These are phyloP conservation scores for Pimephales promelas DNA, from an alignment of 2,113 vertebrate genomes.

Conservation along the genomic window DNA sequence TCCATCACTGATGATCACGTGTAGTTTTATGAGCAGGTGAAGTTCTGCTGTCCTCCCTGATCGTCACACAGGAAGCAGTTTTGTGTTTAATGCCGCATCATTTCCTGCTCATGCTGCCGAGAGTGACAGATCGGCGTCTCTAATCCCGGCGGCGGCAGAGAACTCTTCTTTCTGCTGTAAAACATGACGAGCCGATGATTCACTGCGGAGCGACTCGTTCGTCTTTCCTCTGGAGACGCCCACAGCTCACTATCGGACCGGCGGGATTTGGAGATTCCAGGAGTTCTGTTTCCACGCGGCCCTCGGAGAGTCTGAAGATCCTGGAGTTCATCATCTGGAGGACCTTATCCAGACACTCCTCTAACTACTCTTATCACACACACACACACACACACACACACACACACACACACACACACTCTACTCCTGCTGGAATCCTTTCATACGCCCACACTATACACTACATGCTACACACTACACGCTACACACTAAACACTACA, in stretches of 20 bases:
- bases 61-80: neutral
- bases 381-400: constrained; percentile 21
- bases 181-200: neutral
- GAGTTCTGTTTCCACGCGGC: neutral
- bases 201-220: neutral
- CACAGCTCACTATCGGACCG: neutral
- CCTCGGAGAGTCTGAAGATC: neutral
- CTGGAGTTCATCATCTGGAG: constrained; percentile 7
- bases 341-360: neutral
- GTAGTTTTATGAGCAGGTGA: neutral
- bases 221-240: neutral
- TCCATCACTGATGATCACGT: neutral
- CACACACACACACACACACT: constrained; percentile 21
- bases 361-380: neutral
- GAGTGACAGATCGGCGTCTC: neutral
- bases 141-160: neutral
- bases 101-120: neutral
- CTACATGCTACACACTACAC: fast-evolving
- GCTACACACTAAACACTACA: fast-evolving
- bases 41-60: neutral
- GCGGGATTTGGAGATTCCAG: neutral
- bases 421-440: neutral
- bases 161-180: neutral
- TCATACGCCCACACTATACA: neutral
- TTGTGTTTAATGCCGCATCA: neutral